Evolutionary conservation across 2,888 invertebrate genomes (phyloP).

Genomic region (Cantharis rufa): DNA sequence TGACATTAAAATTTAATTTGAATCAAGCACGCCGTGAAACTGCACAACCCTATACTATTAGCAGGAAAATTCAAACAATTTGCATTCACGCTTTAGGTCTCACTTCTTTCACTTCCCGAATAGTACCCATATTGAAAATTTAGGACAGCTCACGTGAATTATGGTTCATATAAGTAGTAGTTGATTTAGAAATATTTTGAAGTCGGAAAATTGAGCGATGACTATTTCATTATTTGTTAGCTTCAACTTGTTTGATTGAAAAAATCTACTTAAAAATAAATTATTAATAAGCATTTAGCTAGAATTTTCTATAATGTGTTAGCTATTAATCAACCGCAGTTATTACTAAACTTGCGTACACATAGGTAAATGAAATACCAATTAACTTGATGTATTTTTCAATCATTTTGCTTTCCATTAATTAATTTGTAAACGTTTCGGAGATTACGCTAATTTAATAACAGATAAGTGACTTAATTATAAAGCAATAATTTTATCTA

Average conservation of each 20-base stretch:
- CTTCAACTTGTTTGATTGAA: background rate
- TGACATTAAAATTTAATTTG: slow-evolving; percentile 52
- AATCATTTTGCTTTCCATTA: background rate
- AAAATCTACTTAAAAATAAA: background rate
- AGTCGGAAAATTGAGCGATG: background rate
- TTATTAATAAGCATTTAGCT: background rate
- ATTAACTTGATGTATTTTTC: background rate
- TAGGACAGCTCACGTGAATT: slow-evolving; percentile 3
- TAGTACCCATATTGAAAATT: background rate
- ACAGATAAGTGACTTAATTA: background rate
- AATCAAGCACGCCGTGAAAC: slow-evolving; percentile 43
- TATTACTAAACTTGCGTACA: background rate
- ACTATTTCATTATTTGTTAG: background rate
- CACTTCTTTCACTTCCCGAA: background rate
- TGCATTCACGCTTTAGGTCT: slow-evolving; percentile 11
- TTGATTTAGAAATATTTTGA: background rate
- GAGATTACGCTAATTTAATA: background rate
- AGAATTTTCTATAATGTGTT: background rate
- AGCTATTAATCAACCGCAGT: background rate
- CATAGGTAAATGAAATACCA: background rate
- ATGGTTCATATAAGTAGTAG: background rate
- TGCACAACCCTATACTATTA: slow-evolving; percentile 20
- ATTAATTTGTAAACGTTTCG: background rate
- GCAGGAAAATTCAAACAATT: slow-evolving; percentile 22
- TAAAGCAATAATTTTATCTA: background rate